Conservation (phyloP, 37 sponge, comb jelly and placozoan genomes). For the Theonella swinhoei region DNA sequence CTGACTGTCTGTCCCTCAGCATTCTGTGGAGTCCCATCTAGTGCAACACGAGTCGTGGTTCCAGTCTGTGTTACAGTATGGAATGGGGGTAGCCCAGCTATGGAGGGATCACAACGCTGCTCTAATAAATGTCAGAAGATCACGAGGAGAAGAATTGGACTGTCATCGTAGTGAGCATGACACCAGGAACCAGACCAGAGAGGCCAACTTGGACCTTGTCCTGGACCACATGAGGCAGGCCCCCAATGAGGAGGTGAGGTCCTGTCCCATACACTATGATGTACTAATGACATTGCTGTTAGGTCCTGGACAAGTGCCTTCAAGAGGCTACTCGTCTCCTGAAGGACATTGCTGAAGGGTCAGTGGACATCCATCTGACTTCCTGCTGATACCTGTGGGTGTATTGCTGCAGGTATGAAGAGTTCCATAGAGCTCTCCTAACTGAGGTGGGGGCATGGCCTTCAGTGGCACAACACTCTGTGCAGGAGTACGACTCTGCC, state of each 20-base stretch:
- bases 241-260: constrained; percentile 55
- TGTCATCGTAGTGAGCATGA: constrained; percentile 61
- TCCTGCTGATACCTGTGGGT: background rate
- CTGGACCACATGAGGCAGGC: constrained; percentile 82
- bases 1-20: too few species aligned
- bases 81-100: constrained; percentile 72
- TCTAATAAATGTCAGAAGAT: background rate
- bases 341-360: constrained; percentile 48
- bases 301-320: constrained; percentile 40
- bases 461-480: background rate
- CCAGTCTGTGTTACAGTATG: constrained; percentile 60
- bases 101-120: constrained; percentile 59
- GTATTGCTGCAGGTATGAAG: constrained; percentile 13
- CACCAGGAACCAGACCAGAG: constrained; percentile 70
- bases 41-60: constrained; percentile 42
- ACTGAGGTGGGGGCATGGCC: constrained; percentile 25
- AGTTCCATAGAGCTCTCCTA: constrained; percentile 29
- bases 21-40: constrained; percentile 28
- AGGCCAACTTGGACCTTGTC: constrained; percentile 78
- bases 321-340: constrained; percentile 41
- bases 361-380: background rate
- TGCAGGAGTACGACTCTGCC: constrained; percentile 48
- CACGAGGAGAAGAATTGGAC: constrained; percentile 58
- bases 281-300: background rate
- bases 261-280: background rate